A percentile compares a stretch with the other conserved stretches of the same genome.
Evolutionary conservation across 1,140 invertebrate species (phyloP).

Genomic region (Ceratina japonica): DNA sequence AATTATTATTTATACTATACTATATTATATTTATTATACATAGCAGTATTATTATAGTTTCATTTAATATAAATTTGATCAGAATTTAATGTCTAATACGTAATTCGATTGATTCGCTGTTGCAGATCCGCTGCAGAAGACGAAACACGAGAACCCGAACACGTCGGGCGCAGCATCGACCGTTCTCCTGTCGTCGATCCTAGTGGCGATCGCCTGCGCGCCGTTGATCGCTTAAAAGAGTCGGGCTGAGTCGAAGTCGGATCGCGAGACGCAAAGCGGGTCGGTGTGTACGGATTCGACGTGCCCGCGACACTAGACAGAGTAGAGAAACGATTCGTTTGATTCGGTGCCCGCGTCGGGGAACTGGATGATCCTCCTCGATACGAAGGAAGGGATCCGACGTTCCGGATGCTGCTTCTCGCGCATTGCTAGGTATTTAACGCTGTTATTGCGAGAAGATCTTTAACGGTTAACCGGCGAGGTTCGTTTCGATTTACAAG

Average conservation of each 20-base stretch:
- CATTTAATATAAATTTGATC: too few species aligned
- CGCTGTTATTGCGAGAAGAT: neutral
- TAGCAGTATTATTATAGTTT: too few species aligned
- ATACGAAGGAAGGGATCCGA: conserved; percentile 22
- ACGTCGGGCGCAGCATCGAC: conserved; percentile 56
- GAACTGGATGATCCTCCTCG: conserved; percentile 20
- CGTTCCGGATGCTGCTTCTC: neutral
- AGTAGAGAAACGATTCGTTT: conserved; percentile 23
- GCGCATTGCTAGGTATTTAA: conserved; percentile 30
- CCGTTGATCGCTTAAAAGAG: conserved; percentile 61
- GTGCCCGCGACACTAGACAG: conserved; percentile 38
- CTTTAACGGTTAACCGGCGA: neutral
- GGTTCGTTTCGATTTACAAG: neutral
- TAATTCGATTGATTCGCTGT: conserved; percentile 21
- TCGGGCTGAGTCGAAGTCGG: conserved; percentile 7
- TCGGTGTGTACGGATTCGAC: conserved; percentile 22
- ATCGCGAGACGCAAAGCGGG: neutral
- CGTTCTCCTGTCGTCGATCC: conserved; percentile 48
- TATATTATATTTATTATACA: too few species aligned
- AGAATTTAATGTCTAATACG: conserved; percentile 9
- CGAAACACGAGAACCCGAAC: conserved; percentile 39
- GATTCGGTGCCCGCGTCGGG: conserved; percentile 5
- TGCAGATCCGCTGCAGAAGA: conserved; percentile 62
- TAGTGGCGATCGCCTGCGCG: conserved; percentile 53
- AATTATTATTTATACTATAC: too few species aligned